These are phyloP conservation scores for Drosophila bunnanda DNA, from an alignment of 2,888 invertebrate species.

Conservation along the genomic window DNA sequence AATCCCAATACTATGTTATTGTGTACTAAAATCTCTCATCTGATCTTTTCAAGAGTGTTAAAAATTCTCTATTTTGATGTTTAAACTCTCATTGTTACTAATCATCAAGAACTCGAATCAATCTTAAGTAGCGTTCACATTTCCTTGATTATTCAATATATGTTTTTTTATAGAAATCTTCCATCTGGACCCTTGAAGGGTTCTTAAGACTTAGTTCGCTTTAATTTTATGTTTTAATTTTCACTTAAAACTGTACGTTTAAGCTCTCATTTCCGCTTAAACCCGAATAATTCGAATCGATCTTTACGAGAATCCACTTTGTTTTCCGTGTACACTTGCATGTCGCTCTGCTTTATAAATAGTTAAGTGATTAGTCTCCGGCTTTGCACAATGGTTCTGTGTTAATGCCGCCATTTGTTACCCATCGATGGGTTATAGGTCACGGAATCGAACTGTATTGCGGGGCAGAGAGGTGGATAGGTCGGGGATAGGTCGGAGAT, in stretches of 20 bases:
- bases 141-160: background rate
- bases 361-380: constrained; percentile 46
- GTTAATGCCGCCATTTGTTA: constrained; percentile 28
- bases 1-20: no score
- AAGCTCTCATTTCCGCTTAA: background rate
- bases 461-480: background rate
- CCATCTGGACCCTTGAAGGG: background rate
- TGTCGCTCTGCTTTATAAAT: constrained; percentile 35
- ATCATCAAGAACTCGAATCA: background rate
- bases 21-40: background rate
- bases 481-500: background rate
- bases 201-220: background rate
- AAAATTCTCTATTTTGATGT: background rate
- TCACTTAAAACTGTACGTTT: background rate
- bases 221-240: background rate
- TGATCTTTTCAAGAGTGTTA: background rate
- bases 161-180: background rate
- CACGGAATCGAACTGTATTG: constrained; percentile 15
- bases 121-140: background rate
- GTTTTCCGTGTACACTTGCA: constrained; percentile 25
- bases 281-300: background rate
- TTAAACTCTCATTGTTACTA: background rate
- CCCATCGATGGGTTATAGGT: constrained; percentile 29
- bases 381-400: constrained; percentile 23
- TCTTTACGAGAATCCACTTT: background rate